Conservation (phyloP, 2,113 vertebrate species). For the Lagopus leucura region DNA sequence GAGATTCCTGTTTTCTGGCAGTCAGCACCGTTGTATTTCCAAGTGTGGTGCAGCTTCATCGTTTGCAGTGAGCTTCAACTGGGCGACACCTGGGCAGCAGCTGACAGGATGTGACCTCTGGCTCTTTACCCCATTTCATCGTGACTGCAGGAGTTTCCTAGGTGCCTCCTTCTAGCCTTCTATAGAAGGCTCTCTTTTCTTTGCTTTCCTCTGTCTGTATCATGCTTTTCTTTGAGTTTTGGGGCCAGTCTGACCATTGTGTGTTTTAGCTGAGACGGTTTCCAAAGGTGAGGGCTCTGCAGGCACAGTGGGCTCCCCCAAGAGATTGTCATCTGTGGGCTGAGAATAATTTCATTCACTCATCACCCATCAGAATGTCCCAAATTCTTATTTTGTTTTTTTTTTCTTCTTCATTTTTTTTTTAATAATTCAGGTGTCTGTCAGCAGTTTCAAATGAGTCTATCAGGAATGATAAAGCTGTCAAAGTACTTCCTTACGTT, state of each 20-base stretch:
- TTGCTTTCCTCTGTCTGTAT: background rate
- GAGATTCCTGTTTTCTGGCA: background rate
- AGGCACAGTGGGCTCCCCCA: background rate
- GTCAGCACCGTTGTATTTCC: background rate
- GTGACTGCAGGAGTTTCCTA: background rate
- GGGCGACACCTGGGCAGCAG: background rate
- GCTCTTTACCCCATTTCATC: background rate
- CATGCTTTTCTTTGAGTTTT: background rate
- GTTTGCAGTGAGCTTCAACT: background rate
- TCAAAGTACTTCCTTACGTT: background rate
- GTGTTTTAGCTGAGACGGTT: background rate
- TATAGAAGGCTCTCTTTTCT: background rate
- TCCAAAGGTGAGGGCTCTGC: fast-evolving
- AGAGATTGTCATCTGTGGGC: background rate
- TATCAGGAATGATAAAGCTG: background rate
- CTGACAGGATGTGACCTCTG: background rate
- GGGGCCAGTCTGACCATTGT: background rate
- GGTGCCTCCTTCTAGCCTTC: background rate
- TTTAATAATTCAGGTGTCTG: background rate
- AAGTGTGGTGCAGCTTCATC: background rate
- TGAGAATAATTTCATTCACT: background rate
- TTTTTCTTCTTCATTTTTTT: background rate
- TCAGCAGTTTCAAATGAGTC: background rate
- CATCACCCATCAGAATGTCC: background rate
- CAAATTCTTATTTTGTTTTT: background rate